A percentile compares a stretch with the other conserved stretches of the same genome.
phyloP scores from a whole-genome alignment of 2,888 invertebrate species.

The Ptycholaimellus sp. region DNA sequence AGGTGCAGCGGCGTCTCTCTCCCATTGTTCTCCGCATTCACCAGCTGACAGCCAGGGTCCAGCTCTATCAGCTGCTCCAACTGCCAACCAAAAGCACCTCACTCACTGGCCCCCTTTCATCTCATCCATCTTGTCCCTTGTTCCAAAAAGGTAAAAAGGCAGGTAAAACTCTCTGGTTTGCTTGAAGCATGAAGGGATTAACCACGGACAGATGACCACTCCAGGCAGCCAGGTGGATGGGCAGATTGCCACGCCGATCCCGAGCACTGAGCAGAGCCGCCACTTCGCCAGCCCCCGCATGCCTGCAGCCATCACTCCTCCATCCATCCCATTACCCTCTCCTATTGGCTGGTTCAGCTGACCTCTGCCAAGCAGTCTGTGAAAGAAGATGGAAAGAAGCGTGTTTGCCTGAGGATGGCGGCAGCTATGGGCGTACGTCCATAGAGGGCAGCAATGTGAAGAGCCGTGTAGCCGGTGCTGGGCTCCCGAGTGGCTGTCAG shows the following conservation, averaged over 20 bases:
- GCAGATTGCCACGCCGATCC: conserved; percentile 15
- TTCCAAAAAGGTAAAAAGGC: too few species aligned
- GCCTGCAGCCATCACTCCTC: background rate
- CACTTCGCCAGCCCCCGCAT: too few species aligned
- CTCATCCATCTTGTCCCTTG: too few species aligned
- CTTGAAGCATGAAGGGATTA: conserved; percentile 3
- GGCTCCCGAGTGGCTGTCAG: conserved; percentile 11
- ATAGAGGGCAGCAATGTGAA: conserved; percentile 48
- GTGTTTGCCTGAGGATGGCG: too few species aligned
- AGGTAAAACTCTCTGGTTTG: too few species aligned
- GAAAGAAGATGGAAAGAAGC: too few species aligned
- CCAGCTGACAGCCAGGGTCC: background rate
- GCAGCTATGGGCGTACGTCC: too few species aligned
- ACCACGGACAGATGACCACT: conserved; percentile 15
- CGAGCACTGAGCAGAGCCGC: conserved; percentile 9
- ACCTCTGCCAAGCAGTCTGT: too few species aligned
- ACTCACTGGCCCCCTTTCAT: too few species aligned
- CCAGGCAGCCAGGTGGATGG: conserved; percentile 21
- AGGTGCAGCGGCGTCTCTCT: conserved; percentile 44
- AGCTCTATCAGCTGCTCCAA: background rate
- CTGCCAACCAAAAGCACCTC: too few species aligned
- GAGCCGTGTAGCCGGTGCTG: conserved; percentile 33
- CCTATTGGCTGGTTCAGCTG: background rate
- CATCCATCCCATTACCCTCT: background rate
- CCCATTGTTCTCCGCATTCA: conserved; percentile 13